phyloP scores from a whole-genome alignment of 2,888 invertebrate genomes.

The Thecocarcelia acutangulata region DNA sequence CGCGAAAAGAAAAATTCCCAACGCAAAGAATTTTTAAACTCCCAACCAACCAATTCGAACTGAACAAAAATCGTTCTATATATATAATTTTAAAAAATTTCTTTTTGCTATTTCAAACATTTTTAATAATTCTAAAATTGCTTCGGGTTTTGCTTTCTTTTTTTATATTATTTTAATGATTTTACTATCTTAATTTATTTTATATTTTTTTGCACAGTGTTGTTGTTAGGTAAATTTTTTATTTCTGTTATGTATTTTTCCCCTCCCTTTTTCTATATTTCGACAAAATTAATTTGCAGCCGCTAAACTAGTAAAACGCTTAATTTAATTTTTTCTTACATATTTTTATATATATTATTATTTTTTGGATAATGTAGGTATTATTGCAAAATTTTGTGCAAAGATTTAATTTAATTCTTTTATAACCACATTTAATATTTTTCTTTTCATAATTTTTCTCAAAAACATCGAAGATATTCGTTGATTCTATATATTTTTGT shows the following conservation, averaged over 20 bases:
- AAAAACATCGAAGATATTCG: constrained; percentile 45
- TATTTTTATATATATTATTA: constrained; percentile 24
- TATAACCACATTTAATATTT: constrained; percentile 18
- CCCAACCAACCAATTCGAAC: constrained; percentile 13
- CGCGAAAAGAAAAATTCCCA: constrained; percentile 65
- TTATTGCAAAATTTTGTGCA: neutral
- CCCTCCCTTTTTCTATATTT: constrained; percentile 27
- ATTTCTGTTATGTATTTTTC: constrained; percentile 43
- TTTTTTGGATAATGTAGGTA: neutral
- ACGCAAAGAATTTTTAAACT: constrained; percentile 67
- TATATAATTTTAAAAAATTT: constrained; percentile 55
- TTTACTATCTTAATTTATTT: constrained; percentile 29
- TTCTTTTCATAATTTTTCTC: constrained; percentile 57
- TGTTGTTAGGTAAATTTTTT: constrained; percentile 56
- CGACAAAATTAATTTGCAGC: constrained; percentile 23
- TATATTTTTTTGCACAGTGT: constrained; percentile 42
- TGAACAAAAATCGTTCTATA: constrained; percentile 57
- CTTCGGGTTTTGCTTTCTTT: constrained; percentile 2
- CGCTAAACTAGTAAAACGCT: constrained; percentile 27
- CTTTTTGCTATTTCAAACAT: constrained; percentile 25
- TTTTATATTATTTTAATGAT: constrained; percentile 22
- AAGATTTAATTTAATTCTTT: constrained; percentile 12
- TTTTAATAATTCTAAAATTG: too few relatives aligned
- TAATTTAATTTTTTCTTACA: constrained; percentile 39
- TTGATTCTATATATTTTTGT: constrained; percentile 38